Percentiles rank a stretch among this genome's conserved stretches.
Evolutionary conservation across 1,140 invertebrate species (phyloP).

Genomic region (Triops cancriformis): DNA sequence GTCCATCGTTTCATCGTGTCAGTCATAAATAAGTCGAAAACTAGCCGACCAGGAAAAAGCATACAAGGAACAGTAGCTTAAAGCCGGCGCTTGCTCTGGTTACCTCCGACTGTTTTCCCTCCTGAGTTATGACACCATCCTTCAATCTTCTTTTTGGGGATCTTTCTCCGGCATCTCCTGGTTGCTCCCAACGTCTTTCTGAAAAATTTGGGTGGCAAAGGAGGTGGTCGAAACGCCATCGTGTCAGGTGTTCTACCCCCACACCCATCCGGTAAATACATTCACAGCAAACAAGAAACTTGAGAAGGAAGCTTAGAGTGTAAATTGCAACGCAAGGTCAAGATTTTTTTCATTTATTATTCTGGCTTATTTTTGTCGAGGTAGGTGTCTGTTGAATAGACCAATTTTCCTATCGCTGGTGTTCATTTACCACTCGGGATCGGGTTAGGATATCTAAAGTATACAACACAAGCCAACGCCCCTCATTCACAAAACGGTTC

Average conservation of each 20-base stretch:
- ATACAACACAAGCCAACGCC: background rate
- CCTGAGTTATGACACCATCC: constrained; percentile 4
- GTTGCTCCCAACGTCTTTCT: background rate
- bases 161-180: background rate
- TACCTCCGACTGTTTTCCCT: constrained; percentile 1
- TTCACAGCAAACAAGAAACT: background rate
- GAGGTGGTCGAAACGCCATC: background rate
- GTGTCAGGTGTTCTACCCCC: background rate
- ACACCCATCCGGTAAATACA: background rate
- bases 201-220: background rate
- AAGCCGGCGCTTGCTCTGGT: background rate
- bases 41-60: background rate
- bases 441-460: background rate
- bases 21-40: no score
- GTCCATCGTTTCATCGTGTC: no score
- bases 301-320: background rate
- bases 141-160: background rate
- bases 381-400: background rate
- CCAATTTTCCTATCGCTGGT: background rate
- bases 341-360: background rate
- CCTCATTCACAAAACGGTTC: constrained; percentile 10
- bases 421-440: background rate
- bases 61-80: background rate
- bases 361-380: background rate
- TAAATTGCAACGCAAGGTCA: background rate